phyloP scores from a whole-genome alignment of 2,888 invertebrate species.

The Athalia cordata region DNA sequence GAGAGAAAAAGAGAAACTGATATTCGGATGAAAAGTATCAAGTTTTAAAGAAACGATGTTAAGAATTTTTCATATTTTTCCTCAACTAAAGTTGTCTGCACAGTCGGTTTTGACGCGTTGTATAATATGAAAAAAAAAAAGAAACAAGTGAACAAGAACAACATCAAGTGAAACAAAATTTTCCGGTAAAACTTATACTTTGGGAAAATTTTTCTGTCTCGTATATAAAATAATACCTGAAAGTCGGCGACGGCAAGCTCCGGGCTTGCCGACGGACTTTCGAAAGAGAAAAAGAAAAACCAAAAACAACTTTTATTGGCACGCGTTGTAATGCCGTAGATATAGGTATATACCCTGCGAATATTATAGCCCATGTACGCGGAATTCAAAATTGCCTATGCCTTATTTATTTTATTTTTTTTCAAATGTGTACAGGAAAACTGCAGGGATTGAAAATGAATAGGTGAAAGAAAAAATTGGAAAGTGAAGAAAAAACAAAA shows the following conservation, averaged over 20 bases:
- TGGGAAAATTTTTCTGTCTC: constrained; percentile 12
- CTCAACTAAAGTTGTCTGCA: neutral
- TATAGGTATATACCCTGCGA: no score
- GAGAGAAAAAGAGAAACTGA: no score
- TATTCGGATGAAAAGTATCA: constrained; percentile 2
- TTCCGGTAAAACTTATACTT: constrained; percentile 20
- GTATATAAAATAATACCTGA: constrained; percentile 11
- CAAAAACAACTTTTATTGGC: neutral
- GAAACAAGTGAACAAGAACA: constrained; percentile 25
- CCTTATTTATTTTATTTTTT: no score
- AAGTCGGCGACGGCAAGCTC: constrained; percentile 6
- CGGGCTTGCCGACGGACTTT: constrained; percentile 22
- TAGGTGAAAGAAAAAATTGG: no score
- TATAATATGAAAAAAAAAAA: neutral
- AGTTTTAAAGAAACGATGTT: constrained; percentile 8
- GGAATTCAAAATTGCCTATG: no score
- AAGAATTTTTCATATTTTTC: constrained; percentile 34
- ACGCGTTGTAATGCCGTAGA: no score
- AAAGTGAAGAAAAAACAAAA: no score
- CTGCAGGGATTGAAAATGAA: no score
- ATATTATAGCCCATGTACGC: no score
- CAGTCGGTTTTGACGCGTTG: neutral
- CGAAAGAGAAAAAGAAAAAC: neutral
- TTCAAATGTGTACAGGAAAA: no score
- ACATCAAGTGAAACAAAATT: constrained; percentile 1